Conservation (phyloP, 2,888 invertebrate species). For the Torymus texanus region DNA sequence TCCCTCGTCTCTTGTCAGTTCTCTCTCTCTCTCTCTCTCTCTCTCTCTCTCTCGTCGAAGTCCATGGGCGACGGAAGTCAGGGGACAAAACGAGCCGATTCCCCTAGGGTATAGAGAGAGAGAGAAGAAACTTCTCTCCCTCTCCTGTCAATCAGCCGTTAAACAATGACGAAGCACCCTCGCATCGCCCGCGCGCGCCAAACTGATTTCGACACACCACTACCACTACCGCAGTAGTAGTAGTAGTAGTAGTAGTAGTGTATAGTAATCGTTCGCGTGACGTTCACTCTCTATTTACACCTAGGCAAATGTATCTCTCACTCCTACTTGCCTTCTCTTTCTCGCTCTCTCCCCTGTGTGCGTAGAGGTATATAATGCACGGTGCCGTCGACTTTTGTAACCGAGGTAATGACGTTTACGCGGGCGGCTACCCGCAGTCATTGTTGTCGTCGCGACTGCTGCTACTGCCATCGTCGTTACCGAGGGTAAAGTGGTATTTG, state of each 20-base stretch:
- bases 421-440: not conserved
- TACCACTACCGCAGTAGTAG: conserved; percentile 33
- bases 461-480: no score
- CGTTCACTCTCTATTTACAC: conserved; percentile 46
- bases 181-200: conserved; percentile 56
- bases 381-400: conserved; percentile 37
- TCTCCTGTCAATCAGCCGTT: conserved; percentile 74
- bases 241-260: no score
- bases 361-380: no score
- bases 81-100: conserved; percentile 53
- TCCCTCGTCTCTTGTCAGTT: conserved; percentile 25
- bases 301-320: conserved; percentile 45
- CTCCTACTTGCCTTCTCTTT: not conserved
- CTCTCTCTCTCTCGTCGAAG: conserved; percentile 42
- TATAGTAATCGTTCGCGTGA: no score
- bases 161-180: conserved; percentile 69
- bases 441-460: conserved; percentile 7
- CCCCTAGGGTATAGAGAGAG: conserved; percentile 1
- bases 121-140: conserved; percentile 54
- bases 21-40: conserved; percentile 38
- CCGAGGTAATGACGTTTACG: conserved; percentile 41
- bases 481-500: conserved; percentile 26
- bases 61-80: conserved; percentile 49
- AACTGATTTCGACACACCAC: conserved; percentile 64
- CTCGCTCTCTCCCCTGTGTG: not conserved